Evolutionary conservation across 92 coral and sea anemone genomes (phyloP), one percentile per base, ranked within the genome.

Genomic region (Paramuricea clavata): DNA sequence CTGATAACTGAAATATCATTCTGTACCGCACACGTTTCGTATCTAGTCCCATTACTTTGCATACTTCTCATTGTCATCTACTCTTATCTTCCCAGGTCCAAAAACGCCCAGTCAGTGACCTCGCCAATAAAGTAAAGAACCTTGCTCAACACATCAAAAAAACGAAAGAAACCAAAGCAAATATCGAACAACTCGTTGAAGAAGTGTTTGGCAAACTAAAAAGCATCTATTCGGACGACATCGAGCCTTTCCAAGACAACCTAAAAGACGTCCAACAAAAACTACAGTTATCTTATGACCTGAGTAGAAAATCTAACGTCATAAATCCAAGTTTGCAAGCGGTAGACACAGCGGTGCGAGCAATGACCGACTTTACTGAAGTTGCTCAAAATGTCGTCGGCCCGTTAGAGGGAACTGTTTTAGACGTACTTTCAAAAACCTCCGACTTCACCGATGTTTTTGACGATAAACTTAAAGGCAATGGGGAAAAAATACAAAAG

Each of bases 271-370:
- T 94, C n/a, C 93, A 94, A 15, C 54, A 42, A 23, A 93, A 94
- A 42, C 92, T 96, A 26, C 69, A 86, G 33, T 79, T 85, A 43
- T 93, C 96, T 30, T 91, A 93, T 61, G 89, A 88, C 12, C 85
- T 94, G 25, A 91, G 94, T 77, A 73, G 88, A 52, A 93, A 93
- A 74, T 87, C 94, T 8, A 91, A 91, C 76, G 87, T 91, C 42
- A 88, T 93, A 22, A 88, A 88, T 69, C 85, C 94, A n/a, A 90
- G 89, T n/a, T 73, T 96, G 21, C 95, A 96, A 77, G 95, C 96
- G 8, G 86, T 96, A 50, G 91, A 91, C 17, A 89, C 90, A 30
- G 59, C 88, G 21, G 90, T 93, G 27, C 86, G 76, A 39, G 91
- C 93, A 52, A 93, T 95, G 31, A 89, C 97, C 8, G 83, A 88